Conservation (phyloP, 2,113 vertebrate genomes). For the Cyanoderma ruficeps region DNA sequence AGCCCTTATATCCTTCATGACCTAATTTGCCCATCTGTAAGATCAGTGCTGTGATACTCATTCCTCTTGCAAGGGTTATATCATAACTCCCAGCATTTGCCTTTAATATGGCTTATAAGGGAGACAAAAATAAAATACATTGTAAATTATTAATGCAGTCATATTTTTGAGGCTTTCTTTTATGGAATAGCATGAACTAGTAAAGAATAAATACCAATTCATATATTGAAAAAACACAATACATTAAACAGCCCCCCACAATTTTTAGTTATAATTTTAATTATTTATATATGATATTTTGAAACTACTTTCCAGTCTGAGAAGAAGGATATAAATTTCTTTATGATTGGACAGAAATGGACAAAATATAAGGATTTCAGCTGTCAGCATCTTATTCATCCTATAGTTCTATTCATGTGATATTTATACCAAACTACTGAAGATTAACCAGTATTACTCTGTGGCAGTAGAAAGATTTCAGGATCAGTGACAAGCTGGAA, state of each 20-base stretch:
- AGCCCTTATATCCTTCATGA: neutral
- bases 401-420: neutral
- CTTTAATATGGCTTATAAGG: neutral
- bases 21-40: neutral
- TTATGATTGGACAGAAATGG: neutral
- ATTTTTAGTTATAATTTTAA: neutral
- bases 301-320: neutral
- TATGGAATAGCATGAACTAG: neutral
- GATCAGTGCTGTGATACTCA: neutral
- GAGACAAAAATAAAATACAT: neutral
- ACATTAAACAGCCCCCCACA: neutral
- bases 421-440: neutral
- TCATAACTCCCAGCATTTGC: neutral
- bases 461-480: neutral
- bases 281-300: neutral
- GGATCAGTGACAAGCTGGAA: neutral
- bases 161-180: neutral
- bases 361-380: neutral
- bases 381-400: neutral
- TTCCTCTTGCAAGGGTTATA: neutral
- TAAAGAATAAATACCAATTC: neutral
- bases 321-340: neutral
- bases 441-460: neutral
- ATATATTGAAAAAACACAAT: neutral
- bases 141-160: neutral